phyloP scores from a whole-genome alignment of 2,113 vertebrate species.

The Progne subis region DNA sequence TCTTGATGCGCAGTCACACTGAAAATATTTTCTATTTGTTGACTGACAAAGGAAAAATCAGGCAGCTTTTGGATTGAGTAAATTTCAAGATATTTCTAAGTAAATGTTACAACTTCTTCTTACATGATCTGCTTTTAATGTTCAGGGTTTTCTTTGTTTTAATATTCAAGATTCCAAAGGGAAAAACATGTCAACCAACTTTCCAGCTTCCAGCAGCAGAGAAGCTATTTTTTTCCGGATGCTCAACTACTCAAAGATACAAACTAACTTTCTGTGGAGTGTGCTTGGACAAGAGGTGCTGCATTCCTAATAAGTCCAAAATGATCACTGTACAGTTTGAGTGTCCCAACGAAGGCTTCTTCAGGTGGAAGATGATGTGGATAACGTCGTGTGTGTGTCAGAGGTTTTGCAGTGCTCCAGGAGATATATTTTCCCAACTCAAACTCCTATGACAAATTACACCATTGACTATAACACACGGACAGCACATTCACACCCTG shows the following conservation, averaged over 20 bases:
- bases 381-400: conserved; percentile 93
- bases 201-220: conserved; percentile 86
- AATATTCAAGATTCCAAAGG: conserved; percentile 82
- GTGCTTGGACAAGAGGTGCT: conserved; percentile 90
- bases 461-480: not conserved
- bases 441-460: conserved; percentile 75
- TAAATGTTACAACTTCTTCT: not conserved
- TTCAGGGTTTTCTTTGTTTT: conserved; percentile 1
- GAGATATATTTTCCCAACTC: conserved; percentile 89
- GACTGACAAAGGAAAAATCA: not conserved
- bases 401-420: conserved; percentile 82
- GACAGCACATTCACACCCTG: not conserved
- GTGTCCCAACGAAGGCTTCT: conserved; percentile 81
- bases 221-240: conserved; percentile 88
- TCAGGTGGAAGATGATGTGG: conserved; percentile 96
- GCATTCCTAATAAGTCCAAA: conserved; percentile 86
- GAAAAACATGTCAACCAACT: conserved; percentile 86
- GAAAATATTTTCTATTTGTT: not conserved
- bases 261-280: conserved; percentile 88
- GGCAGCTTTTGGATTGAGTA: not conserved
- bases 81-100: not conserved
- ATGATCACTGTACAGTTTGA: conserved; percentile 87
- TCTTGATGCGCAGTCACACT: not conserved
- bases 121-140: not conserved
- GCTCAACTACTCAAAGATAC: conserved; percentile 84